Conservation (phyloP, 2,888 invertebrate genomes). For the Nebria brevicollis region DNA sequence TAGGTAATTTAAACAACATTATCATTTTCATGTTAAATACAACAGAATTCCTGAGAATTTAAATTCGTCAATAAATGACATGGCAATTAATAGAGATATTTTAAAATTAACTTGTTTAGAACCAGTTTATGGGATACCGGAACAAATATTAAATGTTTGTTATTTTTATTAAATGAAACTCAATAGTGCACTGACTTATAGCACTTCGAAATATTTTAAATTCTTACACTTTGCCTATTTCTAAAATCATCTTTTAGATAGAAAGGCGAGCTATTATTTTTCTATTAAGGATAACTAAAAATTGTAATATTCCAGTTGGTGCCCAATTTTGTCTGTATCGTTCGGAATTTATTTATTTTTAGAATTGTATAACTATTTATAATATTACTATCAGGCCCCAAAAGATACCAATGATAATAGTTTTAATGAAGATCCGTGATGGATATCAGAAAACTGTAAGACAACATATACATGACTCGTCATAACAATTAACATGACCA, state of each 20-base stretch:
- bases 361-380: neutral
- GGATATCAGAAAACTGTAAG: neutral
- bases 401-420: neutral
- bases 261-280: neutral
- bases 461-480: neutral
- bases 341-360: neutral
- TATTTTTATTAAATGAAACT: neutral
- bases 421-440: conserved; percentile 1
- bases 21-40: neutral
- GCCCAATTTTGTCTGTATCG: neutral
- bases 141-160: neutral
- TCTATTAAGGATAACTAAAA: neutral
- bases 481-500: neutral
- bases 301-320: neutral
- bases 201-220: no score
- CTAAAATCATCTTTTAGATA: neutral
- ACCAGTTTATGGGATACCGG: neutral
- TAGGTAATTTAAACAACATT: neutral
- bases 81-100: neutral
- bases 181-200: no score
- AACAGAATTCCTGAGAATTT: neutral
- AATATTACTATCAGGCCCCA: neutral
- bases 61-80: neutral
- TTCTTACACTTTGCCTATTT: no score
- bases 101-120: neutral